Evolutionary conservation across 2,888 invertebrate species (phyloP), one percentile per base, ranked within the genome.

Genomic region (Brachypalpus laphriformis): DNA sequence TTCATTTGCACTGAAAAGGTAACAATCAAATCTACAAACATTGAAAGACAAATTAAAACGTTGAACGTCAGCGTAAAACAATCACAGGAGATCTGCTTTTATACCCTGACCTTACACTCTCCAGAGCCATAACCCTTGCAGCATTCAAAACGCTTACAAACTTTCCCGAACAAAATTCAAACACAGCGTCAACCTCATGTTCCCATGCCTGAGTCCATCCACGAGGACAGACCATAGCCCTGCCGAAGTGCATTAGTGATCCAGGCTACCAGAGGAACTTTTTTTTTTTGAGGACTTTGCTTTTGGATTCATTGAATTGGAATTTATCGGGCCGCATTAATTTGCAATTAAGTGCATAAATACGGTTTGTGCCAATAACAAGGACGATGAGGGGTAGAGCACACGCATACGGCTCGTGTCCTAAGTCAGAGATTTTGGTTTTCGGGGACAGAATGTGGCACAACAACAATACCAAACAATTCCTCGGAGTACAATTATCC

Each of bases 281-380:
- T 75, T 80, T 75, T 74, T 31, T 31, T 80, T 63, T 85, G 75
- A 25, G 65, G 81, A 85, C 65, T 66, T 75, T 40, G 65, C 51
- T 71, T 71, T 81, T 49, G 59, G 40, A 75, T 47, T 70, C 65
- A 45, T 65, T 57, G 42, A 75, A 75, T 75, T 47, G 70, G 75
- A 81, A 85, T 85, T 85, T 85, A 85, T 85, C 65, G 81, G 70
- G 59, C 54, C 80, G 81, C 75, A 85, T 85, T 85, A 85, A 85
- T 85, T 85, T 75, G 85, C 75, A 85, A 81, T 85, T 81, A 81
- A 81, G 80, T 81, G 70, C 85, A 75, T 85, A 81, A 81, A 75
- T 85, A 75, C 85, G 71, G 65, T 85, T 81, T 70, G 81, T 51
- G 45, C 68, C 66, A 66, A 25, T 51, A 59, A 25, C 45, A 56